Evolutionary conservation across 2,113 vertebrate species (phyloP), one percentile per base, ranked within the genome.

Genomic region (Mormyrus lacerda): DNA sequence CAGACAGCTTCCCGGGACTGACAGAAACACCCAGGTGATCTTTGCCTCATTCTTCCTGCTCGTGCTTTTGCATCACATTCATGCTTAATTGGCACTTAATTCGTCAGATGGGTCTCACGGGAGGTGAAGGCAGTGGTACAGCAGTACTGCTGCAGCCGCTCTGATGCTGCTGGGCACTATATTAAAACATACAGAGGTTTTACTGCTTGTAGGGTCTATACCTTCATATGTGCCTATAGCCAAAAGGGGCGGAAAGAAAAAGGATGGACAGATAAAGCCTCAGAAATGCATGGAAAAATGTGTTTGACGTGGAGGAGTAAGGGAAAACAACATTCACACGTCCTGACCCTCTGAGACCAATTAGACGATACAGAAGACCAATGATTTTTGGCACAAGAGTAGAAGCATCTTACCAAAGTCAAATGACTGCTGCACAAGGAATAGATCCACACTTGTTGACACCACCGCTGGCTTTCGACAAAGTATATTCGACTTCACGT

Each of bases 321-420:
- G 27, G 73, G 42, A 83, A 61, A 90, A 89, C 65, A 88, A 87
- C 91, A 88, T 91, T 91, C 89, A 92, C 90, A 87, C 76, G 91
- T 91, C 15, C 44, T 73, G 92, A 95, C 93, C 94, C 94, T n/a
- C n/a, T 45, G 95, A 94, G 94, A 93, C 94, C 93, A 95, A 94
- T 96, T 95, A 95, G 90, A 48, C 11, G 19, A 19, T 31, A 61
- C 89, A 39, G 21, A n/a, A 89, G 87, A 88, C 90, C 89, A 89
- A 51, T 39, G 89, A 90, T 88, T 83, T 61, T 53, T 50, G 45
- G 87, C 51, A 17, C 51, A 48, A 31, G 69, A 88, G 89, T 45
- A 47, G 79, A 84, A 84, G 79, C 39, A 13, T 89, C 69, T 88
- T 42, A 69, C 17, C 55, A n/a, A 84, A 88, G 53, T 90, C 86